Evolutionary conservation across 2,888 invertebrate species (phyloP), one percentile per base, ranked within the genome.

Genomic region (Caenorhabditis japonica): DNA sequence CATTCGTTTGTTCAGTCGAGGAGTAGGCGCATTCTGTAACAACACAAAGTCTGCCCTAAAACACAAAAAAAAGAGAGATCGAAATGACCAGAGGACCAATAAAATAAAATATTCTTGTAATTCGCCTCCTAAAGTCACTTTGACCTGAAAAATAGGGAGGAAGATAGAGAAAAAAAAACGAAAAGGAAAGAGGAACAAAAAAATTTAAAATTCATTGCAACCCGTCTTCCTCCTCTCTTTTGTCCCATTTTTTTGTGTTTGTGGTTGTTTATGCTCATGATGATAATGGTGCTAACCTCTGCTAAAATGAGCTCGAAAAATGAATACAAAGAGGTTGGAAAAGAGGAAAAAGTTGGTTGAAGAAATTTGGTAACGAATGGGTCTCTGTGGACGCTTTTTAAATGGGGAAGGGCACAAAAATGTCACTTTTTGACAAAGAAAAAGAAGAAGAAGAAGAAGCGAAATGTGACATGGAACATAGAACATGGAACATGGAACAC

Each of bases 141-240:
- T 49, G 47, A 51, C 34, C 41, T 49, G 41, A 21, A 53, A 53
- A 43, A 27, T 33, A 23, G 44, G 25, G 25, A 46, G 33, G 0
- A 33, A 19, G 39, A 21, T 13, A 21, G 25, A 36, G 21, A 46
- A 25, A 12, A 17, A 39, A 49, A 41, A 59, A 59, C 15, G 15
- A 21, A n/a, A 17, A 43, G n/a, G 49, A 41, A 41, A 25, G 53
- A 39, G 55, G 47, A 12, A 12, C 39, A 19, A 19, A 38, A 46
- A 62, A 62, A 62, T 62, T 62, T 62, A 62, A 62, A 62, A 62
- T 62, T 62, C 62, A 62, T 62, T 62, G 62, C 36, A 36, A 38
- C 41, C 60, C 60, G 39, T 41, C 33, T 33, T 30, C 17, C 25
- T 27, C 5, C 19, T 49, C 34, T 13, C 36, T 58, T 58, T 15